phyloP scores from a whole-genome alignment of 1,140 invertebrate species.

The Drosophila trapezifrons region DNA sequence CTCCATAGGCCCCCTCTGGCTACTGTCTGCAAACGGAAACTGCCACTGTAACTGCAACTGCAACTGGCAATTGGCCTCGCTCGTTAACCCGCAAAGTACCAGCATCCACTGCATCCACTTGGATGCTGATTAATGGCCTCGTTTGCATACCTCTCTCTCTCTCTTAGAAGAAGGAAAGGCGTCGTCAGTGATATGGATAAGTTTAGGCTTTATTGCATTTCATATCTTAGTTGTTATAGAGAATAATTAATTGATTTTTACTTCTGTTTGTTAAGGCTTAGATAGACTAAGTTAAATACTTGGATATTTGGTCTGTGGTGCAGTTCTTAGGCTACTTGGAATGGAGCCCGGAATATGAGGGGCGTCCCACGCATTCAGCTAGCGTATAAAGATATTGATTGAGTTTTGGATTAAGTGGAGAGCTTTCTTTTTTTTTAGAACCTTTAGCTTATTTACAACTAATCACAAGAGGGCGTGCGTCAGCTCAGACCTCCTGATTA shows the following conservation, averaged over 20 bases:
- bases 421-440: constrained; percentile 31
- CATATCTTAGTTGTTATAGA: constrained; percentile 67
- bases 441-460: constrained; percentile 78
- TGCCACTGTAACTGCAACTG: constrained; percentile 20
- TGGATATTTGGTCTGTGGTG: constrained; percentile 43
- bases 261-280: constrained; percentile 37
- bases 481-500: constrained; percentile 70
- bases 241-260: constrained; percentile 52
- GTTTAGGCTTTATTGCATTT: constrained; percentile 74
- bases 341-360: constrained; percentile 17
- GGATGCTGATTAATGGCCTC: constrained; percentile 62
- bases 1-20: constrained; percentile 4
- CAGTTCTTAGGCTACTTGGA: constrained; percentile 51
- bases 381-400: constrained; percentile 42
- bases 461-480: constrained; percentile 69
- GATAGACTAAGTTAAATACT: constrained; percentile 42
- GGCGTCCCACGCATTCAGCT: constrained; percentile 46
- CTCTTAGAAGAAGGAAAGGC: constrained; percentile 14
- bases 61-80: constrained; percentile 43
- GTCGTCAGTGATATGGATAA: constrained; percentile 52
- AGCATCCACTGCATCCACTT: constrained; percentile 14
- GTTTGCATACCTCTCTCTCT: constrained; percentile 22
- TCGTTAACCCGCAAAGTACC: constrained; percentile 66
- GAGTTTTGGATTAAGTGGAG: constrained; percentile 38
- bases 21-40: constrained; percentile 33